Evolutionary conservation across 2,113 vertebrate species (phyloP).

Genomic region (Prionailurus bengalensis): DNA sequence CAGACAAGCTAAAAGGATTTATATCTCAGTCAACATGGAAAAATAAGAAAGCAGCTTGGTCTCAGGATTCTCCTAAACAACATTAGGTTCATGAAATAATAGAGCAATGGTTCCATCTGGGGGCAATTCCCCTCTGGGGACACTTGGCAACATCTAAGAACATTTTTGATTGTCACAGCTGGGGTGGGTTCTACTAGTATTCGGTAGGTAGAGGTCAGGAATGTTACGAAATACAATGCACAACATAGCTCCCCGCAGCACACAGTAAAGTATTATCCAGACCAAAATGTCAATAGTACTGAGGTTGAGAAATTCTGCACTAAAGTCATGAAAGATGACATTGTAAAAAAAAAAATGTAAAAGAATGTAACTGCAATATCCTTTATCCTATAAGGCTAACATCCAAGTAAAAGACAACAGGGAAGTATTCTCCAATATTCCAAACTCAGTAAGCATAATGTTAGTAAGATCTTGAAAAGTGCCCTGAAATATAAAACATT

Average conservation of each 20-base stretch:
- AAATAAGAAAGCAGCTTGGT: not conserved
- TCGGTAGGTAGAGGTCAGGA: not conserved
- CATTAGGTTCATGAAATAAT: not conserved
- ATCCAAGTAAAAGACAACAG: not conserved
- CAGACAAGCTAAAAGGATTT: not conserved
- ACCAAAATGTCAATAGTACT: not conserved
- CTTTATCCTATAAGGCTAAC: not conserved
- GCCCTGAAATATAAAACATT: not conserved
- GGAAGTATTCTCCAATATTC: not conserved
- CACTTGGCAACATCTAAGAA: not conserved
- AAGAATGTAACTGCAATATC: not conserved
- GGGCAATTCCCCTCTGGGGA: accelerated
- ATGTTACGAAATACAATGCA: not conserved
- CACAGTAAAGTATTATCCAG: not conserved
- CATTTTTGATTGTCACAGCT: not conserved
- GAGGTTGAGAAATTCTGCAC: not conserved
- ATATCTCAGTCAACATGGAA: not conserved
- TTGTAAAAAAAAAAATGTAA: not conserved
- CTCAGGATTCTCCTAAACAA: not conserved
- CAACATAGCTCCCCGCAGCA: accelerated
- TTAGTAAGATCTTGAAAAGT: not conserved
- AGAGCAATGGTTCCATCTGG: not conserved
- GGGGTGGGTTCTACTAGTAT: not conserved
- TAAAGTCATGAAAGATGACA: not conserved
- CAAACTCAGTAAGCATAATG: not conserved